Evolutionary conservation across 1,140 invertebrate genomes (phyloP).

Genomic region (Holcopasites calliopsidis): DNA sequence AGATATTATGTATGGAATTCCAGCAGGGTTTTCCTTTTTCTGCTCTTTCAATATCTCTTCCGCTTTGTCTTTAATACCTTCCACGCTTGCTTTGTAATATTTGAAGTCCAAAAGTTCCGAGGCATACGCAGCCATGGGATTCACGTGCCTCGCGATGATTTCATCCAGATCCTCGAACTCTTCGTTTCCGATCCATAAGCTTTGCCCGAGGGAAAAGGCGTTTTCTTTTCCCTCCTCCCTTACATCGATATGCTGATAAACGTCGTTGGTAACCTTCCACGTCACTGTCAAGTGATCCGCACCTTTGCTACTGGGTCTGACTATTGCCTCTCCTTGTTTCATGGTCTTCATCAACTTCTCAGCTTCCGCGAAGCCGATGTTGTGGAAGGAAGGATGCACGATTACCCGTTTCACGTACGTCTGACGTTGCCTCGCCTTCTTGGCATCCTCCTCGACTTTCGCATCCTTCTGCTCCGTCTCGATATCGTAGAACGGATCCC

Average conservation of each 20-base stretch:
- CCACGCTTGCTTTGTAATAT: constrained; percentile 89
- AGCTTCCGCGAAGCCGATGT: constrained; percentile 95
- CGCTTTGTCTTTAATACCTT: constrained; percentile 89
- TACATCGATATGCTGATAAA: constrained; percentile 98
- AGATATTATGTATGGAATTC: constrained; percentile 95
- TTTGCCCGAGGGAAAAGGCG: constrained; percentile 94
- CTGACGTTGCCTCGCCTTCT: constrained; percentile 88
- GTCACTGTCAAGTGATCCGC: constrained; percentile 97
- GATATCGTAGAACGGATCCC: constrained; percentile 95
- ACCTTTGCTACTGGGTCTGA: constrained; percentile 98
- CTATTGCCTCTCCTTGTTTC: constrained; percentile 97
- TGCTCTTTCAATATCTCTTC: constrained; percentile 93
- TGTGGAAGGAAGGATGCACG: constrained; percentile 98
- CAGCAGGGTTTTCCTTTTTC: constrained; percentile 90
- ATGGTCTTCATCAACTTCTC: constrained; percentile 94
- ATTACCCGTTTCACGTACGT: constrained; percentile 97
- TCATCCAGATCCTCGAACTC: constrained; percentile 99
- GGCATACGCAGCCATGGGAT: constrained; percentile 96
- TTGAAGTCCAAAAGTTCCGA: constrained; percentile 95
- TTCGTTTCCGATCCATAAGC: constrained; percentile 91
- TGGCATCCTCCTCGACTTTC: constrained; percentile 89
- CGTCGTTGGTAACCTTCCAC: constrained; percentile 97
- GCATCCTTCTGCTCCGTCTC: constrained; percentile 91
- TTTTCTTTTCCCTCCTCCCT: constrained; percentile 98
- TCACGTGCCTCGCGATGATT: constrained; percentile 97